Evolutionary conservation across 2,888 invertebrate genomes (phyloP).

Genomic region (Aphidius colemani): DNA sequence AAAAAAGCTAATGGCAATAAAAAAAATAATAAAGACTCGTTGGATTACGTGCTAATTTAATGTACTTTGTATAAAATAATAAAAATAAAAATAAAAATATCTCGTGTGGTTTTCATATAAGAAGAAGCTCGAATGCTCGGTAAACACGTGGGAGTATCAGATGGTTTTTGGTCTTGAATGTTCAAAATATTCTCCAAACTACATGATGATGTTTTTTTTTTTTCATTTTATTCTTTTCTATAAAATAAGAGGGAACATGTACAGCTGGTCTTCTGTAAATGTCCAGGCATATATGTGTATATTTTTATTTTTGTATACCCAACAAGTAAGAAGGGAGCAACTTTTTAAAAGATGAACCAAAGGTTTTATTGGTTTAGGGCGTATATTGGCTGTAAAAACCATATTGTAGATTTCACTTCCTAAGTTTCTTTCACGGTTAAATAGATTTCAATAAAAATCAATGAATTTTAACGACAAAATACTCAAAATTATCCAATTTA

Average conservation of each 20-base stretch:
- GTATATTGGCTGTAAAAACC: slow-evolving; percentile 31
- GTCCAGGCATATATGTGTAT: slow-evolving; percentile 1
- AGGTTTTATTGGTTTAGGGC: slow-evolving; percentile 50
- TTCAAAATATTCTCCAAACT: neutral
- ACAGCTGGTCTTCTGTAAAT: slow-evolving; percentile 35
- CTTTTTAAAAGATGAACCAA: slow-evolving; percentile 25
- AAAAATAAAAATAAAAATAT: slow-evolving; percentile 13
- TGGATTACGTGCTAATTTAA: too few relatives aligned
- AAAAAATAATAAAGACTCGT: too few relatives aligned
- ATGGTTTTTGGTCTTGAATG: slow-evolving; percentile 1
- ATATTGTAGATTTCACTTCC: neutral
- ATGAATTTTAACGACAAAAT: too few relatives aligned
- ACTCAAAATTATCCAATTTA: too few relatives aligned
- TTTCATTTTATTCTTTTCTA: slow-evolving; percentile 13
- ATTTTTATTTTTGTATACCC: too few relatives aligned
- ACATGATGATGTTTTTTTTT: slow-evolving; percentile 21
- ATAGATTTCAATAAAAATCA: too few relatives aligned
- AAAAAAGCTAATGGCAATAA: too few relatives aligned
- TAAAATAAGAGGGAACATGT: slow-evolving; percentile 24
- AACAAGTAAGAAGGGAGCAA: too few relatives aligned
- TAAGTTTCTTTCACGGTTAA: too few relatives aligned
- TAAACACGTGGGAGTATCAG: slow-evolving; percentile 21
- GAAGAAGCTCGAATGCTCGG: slow-evolving; percentile 18
- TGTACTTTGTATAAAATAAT: too few relatives aligned
- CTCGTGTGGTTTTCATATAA: neutral